Base-by-base conservation (phyloP, 2,888 invertebrate genomes). In the Cosmia pyralina region DNA sequence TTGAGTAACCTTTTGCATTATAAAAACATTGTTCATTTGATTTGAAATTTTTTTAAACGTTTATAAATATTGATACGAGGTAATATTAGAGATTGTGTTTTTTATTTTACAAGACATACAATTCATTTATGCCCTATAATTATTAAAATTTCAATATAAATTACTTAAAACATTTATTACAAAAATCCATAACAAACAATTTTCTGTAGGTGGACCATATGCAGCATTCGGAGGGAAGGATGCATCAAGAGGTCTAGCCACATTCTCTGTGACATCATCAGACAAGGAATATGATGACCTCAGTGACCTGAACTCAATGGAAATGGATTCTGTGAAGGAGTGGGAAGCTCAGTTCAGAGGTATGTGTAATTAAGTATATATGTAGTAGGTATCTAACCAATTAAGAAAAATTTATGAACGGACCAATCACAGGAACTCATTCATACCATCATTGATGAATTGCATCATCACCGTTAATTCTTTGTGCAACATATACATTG, bases 271-370 rank as follows among this genome's bases (percentile, higher is more conserved):
- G 64, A 97, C 97, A 67, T 97, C 97, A 67, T 97, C 97, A 80
- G 97, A 98, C 69, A 98, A 97, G 86, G 98, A 98, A 87, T 99
- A 99, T 95, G 99, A 99, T 96, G 99, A 99, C 93, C 97, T 99
- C 71, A 98, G 98, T 93, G 99, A 99, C 94, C 97, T 99, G 72
- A 98, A 98, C 90, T 97, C 98, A 19, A 97, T 98, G 96, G 98
- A 99, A 96, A 99, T 99, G 98, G 99, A 99, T 87, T 98, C 98
- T 38, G 98, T 99, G 11, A 97, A 97, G 84, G 99, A 99, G 95
- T 99, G 99, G 99, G 99, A 99, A 93, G 98, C 98, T 94, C 99
- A 99, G 93, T 99, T 99, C 93, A 98, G 98, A 97, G 99, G 99
- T 98, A 96, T 87, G 81, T 72, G 57, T 46, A 60, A 73, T 65